Conservation (phyloP, 2,888 invertebrate species). For the Agrochola lota region DNA sequence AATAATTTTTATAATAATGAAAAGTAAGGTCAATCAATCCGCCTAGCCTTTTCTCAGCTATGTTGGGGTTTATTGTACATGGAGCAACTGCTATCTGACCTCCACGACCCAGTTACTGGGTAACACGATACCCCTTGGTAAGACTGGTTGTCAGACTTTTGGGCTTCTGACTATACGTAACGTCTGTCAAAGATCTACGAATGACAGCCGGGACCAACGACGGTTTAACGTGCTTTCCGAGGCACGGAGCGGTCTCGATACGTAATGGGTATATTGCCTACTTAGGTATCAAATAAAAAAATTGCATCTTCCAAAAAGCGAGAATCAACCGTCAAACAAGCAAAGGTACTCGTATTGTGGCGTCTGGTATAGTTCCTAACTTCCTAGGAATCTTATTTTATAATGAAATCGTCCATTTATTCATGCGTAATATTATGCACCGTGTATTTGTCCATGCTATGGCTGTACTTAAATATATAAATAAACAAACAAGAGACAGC, state of each 20-base stretch:
- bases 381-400: neutral
- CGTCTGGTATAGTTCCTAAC: neutral
- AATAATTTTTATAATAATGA: neutral
- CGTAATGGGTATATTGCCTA: neutral
- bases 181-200: neutral
- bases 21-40: neutral
- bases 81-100: neutral
- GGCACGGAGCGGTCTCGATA: neutral
- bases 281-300: neutral
- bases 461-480: neutral
- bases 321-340: neutral
- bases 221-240: neutral
- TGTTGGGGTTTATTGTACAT: neutral
- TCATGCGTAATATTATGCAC: neutral
- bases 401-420: neutral
- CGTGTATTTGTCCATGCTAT: neutral
- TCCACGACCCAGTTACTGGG: neutral
- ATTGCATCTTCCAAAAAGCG: neutral
- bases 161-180: neutral
- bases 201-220: too few species aligned
- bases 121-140: neutral
- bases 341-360: neutral
- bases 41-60: neutral
- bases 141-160: neutral
- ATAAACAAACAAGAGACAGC: slow-evolving; percentile 21